Base-by-base conservation (phyloP, 2,797 vertebrate genomes). In the Eutrigla gurnardus region DNA sequence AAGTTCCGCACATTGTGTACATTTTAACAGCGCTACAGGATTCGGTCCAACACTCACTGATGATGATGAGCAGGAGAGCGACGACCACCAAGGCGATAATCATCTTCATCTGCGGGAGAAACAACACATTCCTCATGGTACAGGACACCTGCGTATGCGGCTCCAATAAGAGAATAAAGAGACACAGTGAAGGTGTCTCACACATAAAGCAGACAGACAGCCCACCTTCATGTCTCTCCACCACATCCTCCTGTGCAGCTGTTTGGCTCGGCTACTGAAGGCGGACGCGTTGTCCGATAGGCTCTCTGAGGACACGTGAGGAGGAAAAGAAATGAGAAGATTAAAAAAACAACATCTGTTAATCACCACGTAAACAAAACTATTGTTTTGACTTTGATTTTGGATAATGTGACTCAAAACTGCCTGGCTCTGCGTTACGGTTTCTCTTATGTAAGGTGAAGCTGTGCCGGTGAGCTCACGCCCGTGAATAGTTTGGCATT, bases 241-340 rank as follows among this genome's bases (percentile, higher is more conserved):
- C 97, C 97, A 98, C 97, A 99, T 98, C 83, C 98, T 97, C 88
- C 97, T 93, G 87, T 98, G 96, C 71, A 99, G 95, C 73, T 99
- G 97, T 92, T 98, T 99, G 93, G 98, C 96, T 94, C 98, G 96
- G 94, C 96, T 99, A 92, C 97, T 99, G 92, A 99, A 99, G 70
- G 97, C 98, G 39, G 98, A 97, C 4, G 98, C 98, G 6, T 99
- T 97, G 94, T 99, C 98, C 39, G 97, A 99, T 73, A 99, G 95
- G 90, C 97, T 98, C 93, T 99, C 98, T 99, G 47, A 70, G 77
- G 37, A 81, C 66, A 78, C 8, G 43, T 72, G 68, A 82, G 62
- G 63, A 66, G 35, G 58, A 57, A 43, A 25, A 53, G 0, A 52
- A 60, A 70, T 40, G 6, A 39, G 58, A 18, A 14, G 32, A 4